Evolutionary conservation across 2,797 vertebrate genomes (phyloP).

Genomic region (Chelidonichthys spinosus): DNA sequence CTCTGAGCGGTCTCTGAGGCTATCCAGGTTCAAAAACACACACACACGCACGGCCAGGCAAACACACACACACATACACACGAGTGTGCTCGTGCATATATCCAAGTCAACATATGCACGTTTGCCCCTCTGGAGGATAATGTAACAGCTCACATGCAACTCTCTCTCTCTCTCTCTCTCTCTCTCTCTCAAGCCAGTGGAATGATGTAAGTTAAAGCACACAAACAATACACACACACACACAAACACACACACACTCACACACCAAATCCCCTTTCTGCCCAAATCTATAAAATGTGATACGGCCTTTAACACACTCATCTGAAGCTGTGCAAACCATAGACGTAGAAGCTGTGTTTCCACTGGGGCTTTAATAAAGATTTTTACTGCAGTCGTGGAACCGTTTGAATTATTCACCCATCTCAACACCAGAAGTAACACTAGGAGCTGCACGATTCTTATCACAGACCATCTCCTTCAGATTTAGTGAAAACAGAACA

Average conservation of each 20-base stretch:
- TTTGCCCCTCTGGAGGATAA: slow-evolving; percentile 28
- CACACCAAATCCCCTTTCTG: slow-evolving; percentile 36
- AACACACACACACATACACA: slow-evolving; percentile 1
- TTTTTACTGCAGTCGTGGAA: slow-evolving; percentile 41
- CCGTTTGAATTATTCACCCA: slow-evolving; percentile 39
- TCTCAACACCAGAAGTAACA: slow-evolving; percentile 44
- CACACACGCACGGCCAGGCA: not conserved
- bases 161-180: slow-evolving; percentile 38
- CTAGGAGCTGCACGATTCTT: not conserved
- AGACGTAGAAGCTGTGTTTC: slow-evolving; percentile 40
- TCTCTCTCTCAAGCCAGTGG: slow-evolving; percentile 33
- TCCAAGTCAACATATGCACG: slow-evolving; percentile 16
- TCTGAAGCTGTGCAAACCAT: slow-evolving; percentile 30
- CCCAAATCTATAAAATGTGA: slow-evolving; percentile 63
- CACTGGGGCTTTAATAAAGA: slow-evolving; percentile 36
- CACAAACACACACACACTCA: slow-evolving; percentile 31
- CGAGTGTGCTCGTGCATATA: slow-evolving; percentile 23
- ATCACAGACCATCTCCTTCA: not conserved
- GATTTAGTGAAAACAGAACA: slow-evolving; percentile 1
- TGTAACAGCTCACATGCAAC: slow-evolving; percentile 23
- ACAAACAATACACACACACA: slow-evolving; percentile 33
- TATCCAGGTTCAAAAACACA: slow-evolving; percentile 49
- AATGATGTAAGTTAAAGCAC: slow-evolving; percentile 57
- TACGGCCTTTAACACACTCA: slow-evolving; percentile 58
- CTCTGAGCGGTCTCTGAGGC: slow-evolving; percentile 36